Evolutionary conservation across 2,113 vertebrate genomes (phyloP), one percentile per base, ranked within the genome.

Genomic region (Dermatemys mawii): DNA sequence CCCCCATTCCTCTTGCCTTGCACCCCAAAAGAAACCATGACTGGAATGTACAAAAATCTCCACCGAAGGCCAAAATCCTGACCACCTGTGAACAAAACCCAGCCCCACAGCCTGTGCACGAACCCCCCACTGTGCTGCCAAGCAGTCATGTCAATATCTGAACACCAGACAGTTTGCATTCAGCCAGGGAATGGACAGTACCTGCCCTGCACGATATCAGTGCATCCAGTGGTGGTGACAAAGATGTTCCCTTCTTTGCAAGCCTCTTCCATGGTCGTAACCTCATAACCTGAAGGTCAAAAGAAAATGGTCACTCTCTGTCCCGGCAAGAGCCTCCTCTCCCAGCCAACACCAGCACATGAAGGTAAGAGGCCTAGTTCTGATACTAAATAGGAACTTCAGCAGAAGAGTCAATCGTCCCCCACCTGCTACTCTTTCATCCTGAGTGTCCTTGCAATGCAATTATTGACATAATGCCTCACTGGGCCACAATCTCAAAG

Each of bases 191-290:
- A 3, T 49, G 26, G 73, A 55, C 84, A 98, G 67, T 97, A 99
- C 99, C 98, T 98, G 96, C 99, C 99, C 93, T 99, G 73, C 90
- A 99, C 98, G 95, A 99, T 99, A 93, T 99, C 99, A 50, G 98
- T 97, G 88, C 99, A 99, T 97, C 99, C 99, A 0, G 99, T 99
- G 93, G 99, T 99, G 81, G 99, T 99, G 93, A 99, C 99, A 91
- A 99, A 99, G 94, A 99, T 99, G 97, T 99, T 99, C 92, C 99
- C 99, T 88, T 99, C 99, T 97, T 98, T 98, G 88, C 98, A 99
- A 44, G 99, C 99, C 81, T 99, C 99, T 4, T 99, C 99, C 99
- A 99, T 99, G 84, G 99, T 99, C 81, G 99, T 99, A 53, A 99
- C 99, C 96, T 99, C 99, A 49, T 99, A 99, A 87, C 99, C 99